A percentile compares a stretch with the other conserved stretches of the same genome.
Conservation (phyloP, 2,888 invertebrate species). For the Ormyrus rosae region DNA sequence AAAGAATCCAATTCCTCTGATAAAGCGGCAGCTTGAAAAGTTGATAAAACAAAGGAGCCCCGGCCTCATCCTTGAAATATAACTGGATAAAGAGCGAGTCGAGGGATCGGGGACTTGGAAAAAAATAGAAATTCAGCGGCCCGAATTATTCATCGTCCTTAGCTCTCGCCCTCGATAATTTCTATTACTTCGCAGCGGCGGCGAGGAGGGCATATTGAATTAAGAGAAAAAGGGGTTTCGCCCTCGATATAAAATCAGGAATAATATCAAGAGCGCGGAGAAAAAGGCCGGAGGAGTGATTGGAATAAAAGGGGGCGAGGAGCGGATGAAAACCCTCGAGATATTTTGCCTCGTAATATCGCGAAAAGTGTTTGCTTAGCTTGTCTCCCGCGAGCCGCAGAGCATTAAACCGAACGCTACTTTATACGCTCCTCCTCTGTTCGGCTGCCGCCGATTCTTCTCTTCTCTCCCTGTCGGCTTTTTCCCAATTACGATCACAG, state of each 20-base stretch:
- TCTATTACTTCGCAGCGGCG: not conserved
- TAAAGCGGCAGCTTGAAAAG: too few species aligned
- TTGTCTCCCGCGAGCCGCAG: constrained; percentile 64
- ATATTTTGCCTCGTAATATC: constrained; percentile 68
- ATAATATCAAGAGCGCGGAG: not conserved
- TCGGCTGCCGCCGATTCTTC: not conserved
- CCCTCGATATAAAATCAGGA: not conserved
- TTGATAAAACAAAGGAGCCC: too few species aligned
- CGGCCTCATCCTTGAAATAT: too few species aligned
- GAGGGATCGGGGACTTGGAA: too few species aligned
- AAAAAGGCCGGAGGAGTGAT: constrained; percentile 32
- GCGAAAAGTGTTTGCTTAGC: constrained; percentile 75
- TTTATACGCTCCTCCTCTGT: not conserved
- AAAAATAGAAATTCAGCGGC: too few species aligned
- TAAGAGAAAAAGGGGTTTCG: not conserved
- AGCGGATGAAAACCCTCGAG: constrained; percentile 55
- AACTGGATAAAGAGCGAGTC: too few species aligned
- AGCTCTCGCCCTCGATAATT: constrained; percentile 10
- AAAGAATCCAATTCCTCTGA: too few species aligned
- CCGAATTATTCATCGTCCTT: constrained; percentile 38
- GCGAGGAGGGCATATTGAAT: not conserved
- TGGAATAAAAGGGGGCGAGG: constrained; percentile 40
- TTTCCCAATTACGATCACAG: constrained; percentile 43
- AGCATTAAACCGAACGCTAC: constrained; percentile 49
- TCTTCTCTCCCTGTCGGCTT: constrained; percentile 29